Evolutionary conservation across 2,888 invertebrate species (phyloP), one percentile per base, ranked within the genome.

Genomic region (Mechanitis mazaeus): DNA sequence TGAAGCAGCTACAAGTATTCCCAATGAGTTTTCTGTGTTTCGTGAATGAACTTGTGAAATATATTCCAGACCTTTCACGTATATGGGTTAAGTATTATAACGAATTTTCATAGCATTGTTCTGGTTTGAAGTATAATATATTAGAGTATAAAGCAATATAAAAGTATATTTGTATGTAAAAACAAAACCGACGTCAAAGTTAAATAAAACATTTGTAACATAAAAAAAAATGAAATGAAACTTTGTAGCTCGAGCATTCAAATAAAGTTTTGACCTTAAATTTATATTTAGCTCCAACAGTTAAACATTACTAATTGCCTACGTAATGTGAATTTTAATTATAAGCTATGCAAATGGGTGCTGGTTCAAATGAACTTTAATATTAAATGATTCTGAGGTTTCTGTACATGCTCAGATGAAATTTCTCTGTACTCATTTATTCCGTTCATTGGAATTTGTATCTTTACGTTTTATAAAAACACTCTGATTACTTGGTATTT

Each of bases 341-440:
- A 54, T 56, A 53, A 63, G 60, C 57, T 55, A 64, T 61, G 56
- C 58, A 64, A 64, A 64, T 58, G 58, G 35, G 53, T 53, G 56
- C 55, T 46, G 54, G 53, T 54, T 58, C 45, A 64, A 64, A 64
- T 64, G 56, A 61, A 64, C 61, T 64, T 64, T 58, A 64, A 64
- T 64, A 64, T 64, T 64, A 57, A 64, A 60, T 58, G 61, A 53
- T 58, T 59, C 42, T 58, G 60, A 55, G 60, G 60, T 53, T 58
- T 58, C 60, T 60, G 54, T 56, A 61, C 61, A 7, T 31, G 31
- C 50, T 31, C 31, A 50, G 50, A 4, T 47, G 56, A 54, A 55
- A 55, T 53, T 57, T 45, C 28, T 61, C 11, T 50, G 31, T 50
- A 50, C 28, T 50, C 31, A 31, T 50, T 50, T 50, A 50, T 50